phyloP scores from a whole-genome alignment of 1,140 invertebrate genomes.

The Tetramorium alpestre region DNA sequence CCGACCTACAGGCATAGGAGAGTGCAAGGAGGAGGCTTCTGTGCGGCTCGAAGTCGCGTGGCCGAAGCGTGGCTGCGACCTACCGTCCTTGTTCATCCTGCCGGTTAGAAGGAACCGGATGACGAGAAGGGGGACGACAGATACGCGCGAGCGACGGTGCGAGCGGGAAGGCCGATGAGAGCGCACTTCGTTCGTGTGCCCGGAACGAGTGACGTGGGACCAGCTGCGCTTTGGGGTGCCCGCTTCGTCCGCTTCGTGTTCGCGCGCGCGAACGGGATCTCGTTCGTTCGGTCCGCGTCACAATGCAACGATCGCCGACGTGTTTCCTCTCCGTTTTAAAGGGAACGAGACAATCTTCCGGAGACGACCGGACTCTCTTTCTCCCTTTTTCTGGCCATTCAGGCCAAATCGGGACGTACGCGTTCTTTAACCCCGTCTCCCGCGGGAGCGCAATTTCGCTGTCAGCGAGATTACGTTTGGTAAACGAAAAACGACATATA shows the following conservation, averaged over 20 bases:
- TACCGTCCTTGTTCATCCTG: slow-evolving; percentile 52
- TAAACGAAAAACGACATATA: neutral
- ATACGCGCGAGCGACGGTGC: slow-evolving; percentile 29
- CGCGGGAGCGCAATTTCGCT: slow-evolving; percentile 23
- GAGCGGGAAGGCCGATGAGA: slow-evolving; percentile 38
- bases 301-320: slow-evolving; percentile 68
- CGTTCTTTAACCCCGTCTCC: slow-evolving; percentile 57
- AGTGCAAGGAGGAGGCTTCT: slow-evolving; percentile 54
- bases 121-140: neutral
- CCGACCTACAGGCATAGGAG: slow-evolving; percentile 47
- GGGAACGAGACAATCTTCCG: slow-evolving; percentile 56
- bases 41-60: slow-evolving; percentile 73
- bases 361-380: neutral
- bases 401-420: neutral
- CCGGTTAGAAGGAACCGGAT: slow-evolving; percentile 7
- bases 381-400: slow-evolving; percentile 48
- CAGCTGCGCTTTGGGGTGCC: slow-evolving; percentile 70
- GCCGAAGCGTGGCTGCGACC: slow-evolving; percentile 71
- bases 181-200: slow-evolving; percentile 74
- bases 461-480: slow-evolving; percentile 1
- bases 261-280: slow-evolving; percentile 67
- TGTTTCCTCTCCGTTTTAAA: slow-evolving; percentile 65
- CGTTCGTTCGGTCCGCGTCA: slow-evolving; percentile 67
- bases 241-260: slow-evolving; percentile 49
- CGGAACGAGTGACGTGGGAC: slow-evolving; percentile 70